A percentile compares a stretch with the other conserved stretches of the same genome.
These are phyloP conservation scores for Apodemus sylvaticus DNA, from an alignment of 2,113 vertebrate genomes.

Conservation along the genomic window DNA sequence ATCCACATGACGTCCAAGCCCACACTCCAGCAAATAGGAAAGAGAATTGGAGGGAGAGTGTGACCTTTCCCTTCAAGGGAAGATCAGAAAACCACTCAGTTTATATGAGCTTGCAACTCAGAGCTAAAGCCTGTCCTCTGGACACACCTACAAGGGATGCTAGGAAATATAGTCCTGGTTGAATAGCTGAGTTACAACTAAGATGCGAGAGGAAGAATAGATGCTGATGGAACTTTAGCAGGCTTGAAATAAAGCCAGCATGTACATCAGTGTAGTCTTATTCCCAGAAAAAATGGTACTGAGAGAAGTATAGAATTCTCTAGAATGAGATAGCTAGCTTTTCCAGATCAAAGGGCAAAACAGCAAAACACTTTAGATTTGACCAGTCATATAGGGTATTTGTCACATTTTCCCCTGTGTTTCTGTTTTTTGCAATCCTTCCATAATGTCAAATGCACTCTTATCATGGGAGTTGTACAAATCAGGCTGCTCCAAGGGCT, in stretches of 20 bases:
- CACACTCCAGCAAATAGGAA: neutral
- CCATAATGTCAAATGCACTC: constrained; percentile 2
- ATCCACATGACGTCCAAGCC: neutral
- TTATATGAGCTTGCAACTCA: neutral
- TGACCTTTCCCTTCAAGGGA: neutral
- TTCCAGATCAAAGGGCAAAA: constrained; percentile 40
- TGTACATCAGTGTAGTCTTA: neutral
- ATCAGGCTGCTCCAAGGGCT: neutral
- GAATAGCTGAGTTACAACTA: neutral
- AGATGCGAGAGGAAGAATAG: neutral
- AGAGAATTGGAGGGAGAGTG: neutral
- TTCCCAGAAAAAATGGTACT: neutral
- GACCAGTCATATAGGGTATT: neutral
- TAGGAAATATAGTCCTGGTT: constrained; percentile 31
- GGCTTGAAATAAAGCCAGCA: neutral
- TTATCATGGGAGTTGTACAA: neutral
- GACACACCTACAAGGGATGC: neutral
- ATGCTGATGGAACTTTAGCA: neutral
- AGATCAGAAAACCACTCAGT: neutral
- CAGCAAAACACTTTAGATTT: constrained; percentile 35
- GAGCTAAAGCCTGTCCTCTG: neutral
- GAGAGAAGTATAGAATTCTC: constrained; percentile 8
- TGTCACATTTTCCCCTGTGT: constrained; percentile 18
- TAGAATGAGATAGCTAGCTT: constrained; percentile 9
- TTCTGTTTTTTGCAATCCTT: neutral